Evolutionary conservation across 2,888 invertebrate species (phyloP).

Genomic region (Andrena flavipes): DNA sequence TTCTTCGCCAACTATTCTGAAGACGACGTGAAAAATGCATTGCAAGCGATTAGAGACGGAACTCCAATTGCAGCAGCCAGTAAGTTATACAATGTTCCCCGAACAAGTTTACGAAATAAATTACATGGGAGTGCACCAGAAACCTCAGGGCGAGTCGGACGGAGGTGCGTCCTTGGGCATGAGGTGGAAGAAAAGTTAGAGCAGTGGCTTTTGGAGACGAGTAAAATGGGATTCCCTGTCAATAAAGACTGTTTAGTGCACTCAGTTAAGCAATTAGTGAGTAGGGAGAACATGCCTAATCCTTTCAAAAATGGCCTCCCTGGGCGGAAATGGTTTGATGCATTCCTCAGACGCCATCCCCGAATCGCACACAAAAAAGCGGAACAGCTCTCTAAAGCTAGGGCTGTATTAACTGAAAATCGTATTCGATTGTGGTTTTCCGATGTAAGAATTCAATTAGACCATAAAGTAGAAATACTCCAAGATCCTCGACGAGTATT

Average conservation of each 20-base stretch:
- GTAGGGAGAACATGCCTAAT: neutral
- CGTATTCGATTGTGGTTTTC: neutral
- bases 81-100: neutral
- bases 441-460: neutral
- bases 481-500: neutral
- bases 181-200: neutral
- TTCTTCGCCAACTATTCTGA: neutral
- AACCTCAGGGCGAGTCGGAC: neutral
- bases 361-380: neutral
- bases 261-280: neutral
- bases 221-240: neutral
- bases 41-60: neutral
- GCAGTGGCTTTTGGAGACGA: neutral
- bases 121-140: neutral
- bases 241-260: neutral
- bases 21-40: neutral
- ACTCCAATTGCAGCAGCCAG: slow-evolving; percentile 3
- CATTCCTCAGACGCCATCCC: neutral
- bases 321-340: neutral
- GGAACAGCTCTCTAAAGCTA: neutral
- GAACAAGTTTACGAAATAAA: neutral
- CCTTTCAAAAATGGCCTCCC: neutral
- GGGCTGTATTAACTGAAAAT: neutral
- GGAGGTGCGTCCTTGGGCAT: neutral
- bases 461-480: neutral